Percentiles rank a stretch among this genome's conserved stretches.
Conservation (phyloP, 1,140 invertebrate genomes). For the Caenorhabditis remanei region DNA sequence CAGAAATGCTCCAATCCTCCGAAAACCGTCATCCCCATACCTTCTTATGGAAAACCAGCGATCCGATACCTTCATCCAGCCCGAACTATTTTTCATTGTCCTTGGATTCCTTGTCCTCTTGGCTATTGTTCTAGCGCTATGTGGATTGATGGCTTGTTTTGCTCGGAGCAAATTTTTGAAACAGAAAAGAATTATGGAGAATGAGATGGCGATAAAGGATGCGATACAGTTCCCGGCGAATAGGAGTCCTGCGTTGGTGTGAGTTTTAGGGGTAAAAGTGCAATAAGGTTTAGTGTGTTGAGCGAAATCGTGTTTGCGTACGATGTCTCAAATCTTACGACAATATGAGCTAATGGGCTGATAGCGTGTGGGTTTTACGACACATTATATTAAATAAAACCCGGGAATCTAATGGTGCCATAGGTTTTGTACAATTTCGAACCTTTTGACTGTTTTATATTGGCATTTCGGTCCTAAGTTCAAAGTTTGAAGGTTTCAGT, state of each 20-base stretch:
- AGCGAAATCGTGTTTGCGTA: no score
- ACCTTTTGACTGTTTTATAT: no score
- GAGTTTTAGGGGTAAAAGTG: background rate
- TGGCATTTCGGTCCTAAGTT: no score
- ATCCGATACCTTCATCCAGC: conserved; percentile 28
- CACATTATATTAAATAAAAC: no score
- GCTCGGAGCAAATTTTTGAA: conserved; percentile 12
- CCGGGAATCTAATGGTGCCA: no score
- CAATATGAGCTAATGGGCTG: no score
- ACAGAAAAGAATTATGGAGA: conserved; percentile 26
- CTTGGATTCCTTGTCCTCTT: conserved; percentile 29
- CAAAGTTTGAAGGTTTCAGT: no score
- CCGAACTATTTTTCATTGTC: conserved; percentile 31
- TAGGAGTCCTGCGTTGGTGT: conserved; percentile 28
- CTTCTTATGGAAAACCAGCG: background rate
- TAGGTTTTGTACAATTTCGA: no score
- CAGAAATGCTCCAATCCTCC: background rate
- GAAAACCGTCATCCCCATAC: background rate
- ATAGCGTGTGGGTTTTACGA: no score
- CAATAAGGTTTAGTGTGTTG: no score
- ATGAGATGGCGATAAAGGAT: conserved; percentile 36
- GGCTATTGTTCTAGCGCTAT: conserved; percentile 1
- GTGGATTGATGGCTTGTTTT: conserved; percentile 41
- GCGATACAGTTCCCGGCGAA: conserved; percentile 19
- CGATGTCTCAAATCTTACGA: no score